phyloP scores from a whole-genome alignment of 2,888 invertebrate genomes.

The Diadegma fenestrale region DNA sequence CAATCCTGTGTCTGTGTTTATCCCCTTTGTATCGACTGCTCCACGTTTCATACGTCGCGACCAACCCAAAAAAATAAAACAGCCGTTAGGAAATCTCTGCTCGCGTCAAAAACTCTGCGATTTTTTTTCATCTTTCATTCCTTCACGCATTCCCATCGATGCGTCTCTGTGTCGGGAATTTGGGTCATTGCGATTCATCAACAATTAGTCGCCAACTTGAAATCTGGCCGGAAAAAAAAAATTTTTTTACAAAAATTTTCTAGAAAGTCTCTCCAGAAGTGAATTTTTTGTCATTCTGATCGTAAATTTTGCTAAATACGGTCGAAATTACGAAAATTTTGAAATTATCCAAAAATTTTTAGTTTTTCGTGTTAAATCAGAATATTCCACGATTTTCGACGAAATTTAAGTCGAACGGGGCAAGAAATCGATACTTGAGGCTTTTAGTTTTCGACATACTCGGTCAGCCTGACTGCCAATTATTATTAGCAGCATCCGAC shows the following conservation, averaged over 20 bases:
- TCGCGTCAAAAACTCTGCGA: background rate
- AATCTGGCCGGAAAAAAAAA: too few species aligned
- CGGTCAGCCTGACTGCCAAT: slow-evolving; percentile 54
- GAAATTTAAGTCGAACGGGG: too few species aligned
- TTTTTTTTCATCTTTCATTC: background rate
- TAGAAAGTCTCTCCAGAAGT: too few species aligned
- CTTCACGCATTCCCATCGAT: background rate
- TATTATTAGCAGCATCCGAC: slow-evolving; percentile 61
- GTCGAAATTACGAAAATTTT: too few species aligned
- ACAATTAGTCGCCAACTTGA: slow-evolving; percentile 1
- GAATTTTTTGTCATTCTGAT: too few species aligned
- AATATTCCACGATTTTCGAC: too few species aligned
- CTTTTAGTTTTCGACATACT: slow-evolving; percentile 38
- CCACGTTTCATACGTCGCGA: background rate
- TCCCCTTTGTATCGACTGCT: slow-evolving; percentile 28
- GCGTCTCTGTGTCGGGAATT: background rate
- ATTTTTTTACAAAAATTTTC: too few species aligned
- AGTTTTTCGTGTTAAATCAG: too few species aligned
- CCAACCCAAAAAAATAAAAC: background rate
- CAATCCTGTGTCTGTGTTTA: slow-evolving; percentile 11
- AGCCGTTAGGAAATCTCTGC: background rate
- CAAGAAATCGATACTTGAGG: slow-evolving; percentile 48
- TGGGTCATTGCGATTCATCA: background rate
- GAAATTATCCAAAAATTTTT: too few species aligned
- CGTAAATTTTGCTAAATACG: too few species aligned